Conservation (phyloP, 2,113 vertebrate species). For the Aptenodytes patagonicus region DNA sequence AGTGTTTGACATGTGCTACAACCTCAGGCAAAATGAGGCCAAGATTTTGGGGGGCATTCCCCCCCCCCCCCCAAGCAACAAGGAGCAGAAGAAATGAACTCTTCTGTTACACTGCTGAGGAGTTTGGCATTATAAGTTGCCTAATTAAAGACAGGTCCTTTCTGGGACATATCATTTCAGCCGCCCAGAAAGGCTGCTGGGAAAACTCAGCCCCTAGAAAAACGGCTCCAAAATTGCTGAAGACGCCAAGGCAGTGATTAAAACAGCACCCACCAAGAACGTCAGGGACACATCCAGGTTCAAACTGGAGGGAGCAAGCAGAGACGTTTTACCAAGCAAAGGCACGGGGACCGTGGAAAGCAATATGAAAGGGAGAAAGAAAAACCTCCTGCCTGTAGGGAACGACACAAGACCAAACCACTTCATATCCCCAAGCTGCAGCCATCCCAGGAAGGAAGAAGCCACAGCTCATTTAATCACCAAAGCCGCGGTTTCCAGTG, state of each 20-base stretch:
- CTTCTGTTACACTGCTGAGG: neutral
- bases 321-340: neutral
- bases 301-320: neutral
- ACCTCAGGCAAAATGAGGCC: neutral
- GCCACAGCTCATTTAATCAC: neutral
- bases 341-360: fast-evolving
- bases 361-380: neutral
- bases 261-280: neutral
- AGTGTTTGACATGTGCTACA: neutral
- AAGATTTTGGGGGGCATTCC: neutral
- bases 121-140: neutral
- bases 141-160: conserved; percentile 41
- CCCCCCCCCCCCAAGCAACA: too few relatives aligned
- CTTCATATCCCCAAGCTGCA: neutral
- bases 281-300: neutral
- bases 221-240: neutral
- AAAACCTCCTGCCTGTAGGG: neutral
- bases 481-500: neutral
- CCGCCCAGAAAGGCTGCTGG: neutral
- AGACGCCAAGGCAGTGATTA: neutral
- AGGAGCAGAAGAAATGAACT: neutral
- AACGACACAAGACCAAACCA: neutral
- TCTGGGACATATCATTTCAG: neutral
- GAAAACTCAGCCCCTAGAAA: conserved; percentile 2
- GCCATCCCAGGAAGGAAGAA: neutral